Percentiles rank a stretch among this genome's conserved stretches.
These are phyloP conservation scores for Spisula solida DNA, from an alignment of 2,888 invertebrate genomes.

Conservation along the genomic window DNA sequence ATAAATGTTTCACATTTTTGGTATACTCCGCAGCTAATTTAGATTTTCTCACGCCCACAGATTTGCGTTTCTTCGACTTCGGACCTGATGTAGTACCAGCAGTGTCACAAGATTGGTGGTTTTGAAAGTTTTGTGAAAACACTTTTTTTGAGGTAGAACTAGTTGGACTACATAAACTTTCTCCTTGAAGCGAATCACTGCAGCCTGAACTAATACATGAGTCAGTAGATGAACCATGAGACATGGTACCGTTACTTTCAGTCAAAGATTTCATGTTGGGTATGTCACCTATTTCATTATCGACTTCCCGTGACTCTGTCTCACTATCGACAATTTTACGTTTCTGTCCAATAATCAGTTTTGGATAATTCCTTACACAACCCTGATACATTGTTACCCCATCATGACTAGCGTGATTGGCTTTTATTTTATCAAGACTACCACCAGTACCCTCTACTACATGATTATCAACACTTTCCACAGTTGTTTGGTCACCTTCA, in stretches of 20 bases:
- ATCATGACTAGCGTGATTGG: neutral
- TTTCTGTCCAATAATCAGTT: neutral
- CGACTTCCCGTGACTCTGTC: neutral
- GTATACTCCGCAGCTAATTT: conserved; percentile 12
- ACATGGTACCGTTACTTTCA: neutral
- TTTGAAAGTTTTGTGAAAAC: neutral
- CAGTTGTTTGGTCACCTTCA: neutral
- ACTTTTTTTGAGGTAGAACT: neutral
- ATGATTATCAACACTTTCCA: neutral
- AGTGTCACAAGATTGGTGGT: neutral
- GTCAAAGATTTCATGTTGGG: neutral
- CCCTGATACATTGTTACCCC: neutral
- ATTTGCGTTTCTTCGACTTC: neutral
- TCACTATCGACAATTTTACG: neutral
- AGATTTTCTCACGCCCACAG: neutral
- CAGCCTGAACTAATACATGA: neutral
- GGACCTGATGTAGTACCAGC: too few relatives aligned
- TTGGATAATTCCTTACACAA: neutral
- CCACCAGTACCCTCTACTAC: neutral
- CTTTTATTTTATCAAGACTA: conserved; percentile 18
- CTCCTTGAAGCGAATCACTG: neutral
- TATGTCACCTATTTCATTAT: neutral
- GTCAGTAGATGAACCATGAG: neutral
- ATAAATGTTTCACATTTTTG: conserved; percentile 45
- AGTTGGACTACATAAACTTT: neutral